A percentile compares a stretch with the other conserved stretches of the same genome.
Evolutionary conservation across 2,113 vertebrate genomes (phyloP).

Genomic region (Alouatta palliata): DNA sequence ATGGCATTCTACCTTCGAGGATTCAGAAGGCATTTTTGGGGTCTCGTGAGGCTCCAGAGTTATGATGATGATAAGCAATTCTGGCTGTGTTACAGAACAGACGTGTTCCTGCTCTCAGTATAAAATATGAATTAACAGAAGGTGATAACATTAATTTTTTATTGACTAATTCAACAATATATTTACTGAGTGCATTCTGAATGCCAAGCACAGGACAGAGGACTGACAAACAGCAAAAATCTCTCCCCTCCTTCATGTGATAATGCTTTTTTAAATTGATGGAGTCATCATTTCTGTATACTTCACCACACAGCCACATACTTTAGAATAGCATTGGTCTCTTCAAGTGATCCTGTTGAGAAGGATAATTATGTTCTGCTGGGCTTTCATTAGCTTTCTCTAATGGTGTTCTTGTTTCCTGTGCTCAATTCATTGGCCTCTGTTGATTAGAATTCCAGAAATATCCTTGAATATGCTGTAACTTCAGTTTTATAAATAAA

Average conservation of each 20-base stretch:
- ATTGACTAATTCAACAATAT: neutral
- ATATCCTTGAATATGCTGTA: constrained; percentile 63
- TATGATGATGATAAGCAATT: neutral
- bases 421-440: constrained; percentile 61
- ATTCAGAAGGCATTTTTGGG: neutral
- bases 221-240: neutral
- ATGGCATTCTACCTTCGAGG: neutral
- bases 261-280: neutral
- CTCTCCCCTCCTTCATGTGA: neutral
- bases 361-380: constrained; percentile 64
- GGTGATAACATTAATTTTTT: neutral
- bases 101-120: neutral
- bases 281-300: neutral
- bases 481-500: constrained; percentile 69
- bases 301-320: neutral
- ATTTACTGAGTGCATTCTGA: neutral
- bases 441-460: constrained; percentile 75
- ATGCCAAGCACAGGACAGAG: neutral
- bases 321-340: constrained; percentile 1
- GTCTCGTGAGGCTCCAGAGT: neutral
- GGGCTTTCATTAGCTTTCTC: constrained; percentile 64
- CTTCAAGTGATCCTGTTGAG: constrained; percentile 14
- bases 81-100: neutral
- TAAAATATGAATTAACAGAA: neutral
- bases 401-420: constrained; percentile 51